Base-by-base conservation (phyloP, 1,140 invertebrate genomes). In the Patella vulgata region DNA sequence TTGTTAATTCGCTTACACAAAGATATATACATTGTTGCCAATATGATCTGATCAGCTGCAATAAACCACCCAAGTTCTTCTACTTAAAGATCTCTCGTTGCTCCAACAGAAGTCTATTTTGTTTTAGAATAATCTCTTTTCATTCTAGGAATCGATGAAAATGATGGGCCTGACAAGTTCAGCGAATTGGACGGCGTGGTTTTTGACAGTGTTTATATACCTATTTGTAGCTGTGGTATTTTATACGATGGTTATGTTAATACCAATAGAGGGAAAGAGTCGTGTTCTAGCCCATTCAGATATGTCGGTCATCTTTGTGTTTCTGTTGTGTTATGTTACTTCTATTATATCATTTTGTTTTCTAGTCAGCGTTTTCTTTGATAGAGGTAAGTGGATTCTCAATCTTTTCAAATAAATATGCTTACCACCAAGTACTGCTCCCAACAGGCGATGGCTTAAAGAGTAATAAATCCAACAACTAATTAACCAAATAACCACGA, bases 111-210 rank as follows among this genome's bases (percentile, higher is more conserved):
- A 12, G 17, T 12, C 21, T 33, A 8, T 9, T 33, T 62, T 31
- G n/a, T n/a, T n/a, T n/a, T n/a, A n/a, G n/a, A n/a, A n/a, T n/a
- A 33, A 11, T n/a, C 30, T 51, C n/a, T 30, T 42, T 51, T 27
- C 21, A 43, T 52, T 62, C n/a, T 61, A 91, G 89, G 91, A 93
- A 86, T 90, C 90, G 0, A 93, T 93, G 92, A 92, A 91, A 79
- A 90, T 93, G 74, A 94, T 94, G 92, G 93, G 93, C 2, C 79
- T 94, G n/a, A 86, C 88, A 6, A 90, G 89, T 59, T 92, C 90
- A 88, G 71, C 93, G 21, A 91, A 94, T 73, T 93, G 92, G 91
- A 79, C 87, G 5, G 91, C 92, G 1, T 93, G 92, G 91, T 93
- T 93, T 75, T 80, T 91, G 25, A 91, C 92, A 70, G 88, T 88